phyloP scores from a whole-genome alignment of 2,888 invertebrate genomes.

The Julus scandinavius region DNA sequence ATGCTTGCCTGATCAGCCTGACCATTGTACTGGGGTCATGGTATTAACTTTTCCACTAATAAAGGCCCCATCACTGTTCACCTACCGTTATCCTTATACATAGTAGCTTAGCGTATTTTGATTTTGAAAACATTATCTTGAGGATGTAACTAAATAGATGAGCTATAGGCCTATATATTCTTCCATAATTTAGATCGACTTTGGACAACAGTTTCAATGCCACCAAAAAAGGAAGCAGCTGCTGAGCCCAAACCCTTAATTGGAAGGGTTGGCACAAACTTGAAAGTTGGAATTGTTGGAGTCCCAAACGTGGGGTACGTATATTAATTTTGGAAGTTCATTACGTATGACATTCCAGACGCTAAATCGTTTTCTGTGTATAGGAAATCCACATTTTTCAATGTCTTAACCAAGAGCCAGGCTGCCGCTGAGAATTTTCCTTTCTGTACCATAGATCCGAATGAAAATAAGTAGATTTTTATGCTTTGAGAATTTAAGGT shows the following conservation, averaged over 20 bases:
- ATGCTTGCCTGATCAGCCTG: no score
- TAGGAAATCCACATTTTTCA: slow-evolving; percentile 97
- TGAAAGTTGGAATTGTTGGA: slow-evolving; percentile 89
- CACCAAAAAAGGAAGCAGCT: slow-evolving; percentile 76
- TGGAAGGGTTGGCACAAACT: slow-evolving; percentile 94
- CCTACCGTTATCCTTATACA: no score
- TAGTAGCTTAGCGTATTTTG: no score
- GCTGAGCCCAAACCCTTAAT: slow-evolving; percentile 90
- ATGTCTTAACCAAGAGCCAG: slow-evolving; percentile 96
- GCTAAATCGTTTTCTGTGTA: slow-evolving; percentile 58
- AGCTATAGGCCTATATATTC: neutral
- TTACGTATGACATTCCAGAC: neutral
- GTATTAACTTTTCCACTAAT: no score
- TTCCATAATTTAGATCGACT: neutral
- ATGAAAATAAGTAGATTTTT: slow-evolving; percentile 94
- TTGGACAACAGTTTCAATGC: slow-evolving; percentile 65
- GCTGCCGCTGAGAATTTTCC: slow-evolving; percentile 99
- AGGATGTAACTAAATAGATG: neutral
- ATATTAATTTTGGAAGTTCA: slow-evolving; percentile 21
- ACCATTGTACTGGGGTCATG: no score
- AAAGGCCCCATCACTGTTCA: no score
- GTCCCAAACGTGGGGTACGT: slow-evolving; percentile 92
- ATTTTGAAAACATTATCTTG: neutral
- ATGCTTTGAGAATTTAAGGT: neutral
- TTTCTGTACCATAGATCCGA: slow-evolving; percentile 99